phyloP scores from a whole-genome alignment of 2,113 vertebrate genomes.

The Loxodonta africana region DNA sequence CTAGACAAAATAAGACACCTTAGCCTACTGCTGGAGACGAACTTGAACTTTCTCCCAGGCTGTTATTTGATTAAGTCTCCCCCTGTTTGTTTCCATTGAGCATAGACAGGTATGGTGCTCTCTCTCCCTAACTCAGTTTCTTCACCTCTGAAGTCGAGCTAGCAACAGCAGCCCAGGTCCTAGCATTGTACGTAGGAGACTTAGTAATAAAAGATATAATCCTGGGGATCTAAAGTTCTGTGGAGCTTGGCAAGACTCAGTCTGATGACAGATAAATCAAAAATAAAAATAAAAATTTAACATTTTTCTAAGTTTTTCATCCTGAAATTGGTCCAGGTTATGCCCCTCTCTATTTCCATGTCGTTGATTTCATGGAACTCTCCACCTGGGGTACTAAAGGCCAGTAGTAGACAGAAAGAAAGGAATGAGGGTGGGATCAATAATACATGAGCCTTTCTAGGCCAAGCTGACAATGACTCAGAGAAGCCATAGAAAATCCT shows the following conservation, averaged over 20 bases:
- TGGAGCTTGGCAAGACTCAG: background rate
- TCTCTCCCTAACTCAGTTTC: background rate
- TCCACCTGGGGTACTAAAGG: background rate
- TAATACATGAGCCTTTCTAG: background rate
- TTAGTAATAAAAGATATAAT: background rate
- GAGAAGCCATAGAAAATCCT: background rate
- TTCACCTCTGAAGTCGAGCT: background rate
- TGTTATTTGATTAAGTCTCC: background rate
- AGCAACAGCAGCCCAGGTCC: too few species aligned
- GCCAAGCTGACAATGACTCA: background rate
- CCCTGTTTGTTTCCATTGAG: background rate
- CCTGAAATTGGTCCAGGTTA: background rate
- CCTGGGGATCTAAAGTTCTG: background rate
- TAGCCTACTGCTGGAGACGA: background rate
- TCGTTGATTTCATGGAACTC: background rate
- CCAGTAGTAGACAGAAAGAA: background rate
- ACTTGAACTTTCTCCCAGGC: background rate
- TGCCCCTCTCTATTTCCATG: background rate
- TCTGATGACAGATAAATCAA: background rate
- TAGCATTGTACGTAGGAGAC: fast-evolving
- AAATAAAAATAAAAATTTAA: background rate
- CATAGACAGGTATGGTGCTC: background rate
- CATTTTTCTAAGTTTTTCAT: background rate
- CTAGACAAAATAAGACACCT: slow-evolving; percentile 40
- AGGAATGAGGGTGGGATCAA: background rate